These are phyloP conservation scores for Pterocles burchelli DNA, from an alignment of 2,113 vertebrate genomes.

Conservation along the genomic window DNA sequence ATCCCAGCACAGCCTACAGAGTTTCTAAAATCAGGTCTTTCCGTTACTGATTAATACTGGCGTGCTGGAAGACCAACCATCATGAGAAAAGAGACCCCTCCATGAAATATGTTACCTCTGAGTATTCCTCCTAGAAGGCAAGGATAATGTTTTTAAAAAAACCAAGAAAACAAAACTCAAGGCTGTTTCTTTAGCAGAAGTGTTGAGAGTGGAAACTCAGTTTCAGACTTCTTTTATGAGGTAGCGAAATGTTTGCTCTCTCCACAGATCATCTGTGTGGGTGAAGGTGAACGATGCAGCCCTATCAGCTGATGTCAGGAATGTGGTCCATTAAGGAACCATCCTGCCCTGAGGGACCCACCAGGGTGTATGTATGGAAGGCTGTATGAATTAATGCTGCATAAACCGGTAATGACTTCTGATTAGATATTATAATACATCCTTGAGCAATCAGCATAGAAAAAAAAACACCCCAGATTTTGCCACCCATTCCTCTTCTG, in stretches of 20 bases:
- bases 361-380: not conserved
- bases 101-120: accelerated
- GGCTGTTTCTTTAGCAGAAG: not conserved
- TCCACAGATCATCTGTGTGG: not conserved
- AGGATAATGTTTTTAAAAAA: not conserved
- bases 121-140: not conserved
- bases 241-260: not conserved
- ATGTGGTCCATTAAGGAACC: not conserved
- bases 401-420: constrained; percentile 34
- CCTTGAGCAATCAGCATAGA: constrained; percentile 5
- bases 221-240: not conserved
- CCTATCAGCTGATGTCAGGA: not conserved
- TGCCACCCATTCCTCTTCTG: constrained; percentile 2
- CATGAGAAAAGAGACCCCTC: not conserved
- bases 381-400: constrained; percentile 16
- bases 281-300: not conserved
- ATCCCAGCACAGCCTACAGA: not conserved
- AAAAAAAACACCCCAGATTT: not conserved
- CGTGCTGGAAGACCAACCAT: not conserved
- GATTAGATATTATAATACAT: constrained; percentile 23
- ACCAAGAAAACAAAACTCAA: not conserved
- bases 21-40: not conserved
- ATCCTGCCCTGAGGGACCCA: constrained; percentile 1
- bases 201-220: not conserved
- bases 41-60: not conserved